Evolutionary conservation across 2,113 vertebrate species (phyloP), one percentile per base, ranked within the genome.

Genomic region (Apus apus): DNA sequence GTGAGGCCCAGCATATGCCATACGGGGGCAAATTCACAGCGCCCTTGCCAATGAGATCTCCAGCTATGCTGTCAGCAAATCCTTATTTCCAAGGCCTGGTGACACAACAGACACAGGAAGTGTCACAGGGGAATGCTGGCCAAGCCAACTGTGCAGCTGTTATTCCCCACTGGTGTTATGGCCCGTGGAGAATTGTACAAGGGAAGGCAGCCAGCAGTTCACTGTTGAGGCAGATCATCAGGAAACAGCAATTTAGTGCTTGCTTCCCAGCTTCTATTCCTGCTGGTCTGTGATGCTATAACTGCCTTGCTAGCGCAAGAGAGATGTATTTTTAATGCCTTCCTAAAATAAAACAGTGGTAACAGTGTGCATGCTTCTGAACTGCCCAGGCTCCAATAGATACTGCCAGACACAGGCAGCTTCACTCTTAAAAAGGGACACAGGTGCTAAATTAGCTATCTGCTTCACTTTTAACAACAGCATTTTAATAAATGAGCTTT

Each of bases 221-320:
- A 46, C 51, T 75, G 43, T 5, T 15, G 26, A 79, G 51, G 56
- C 54, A 71, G 53, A 75, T 34, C 26, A 60, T 38, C 30, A 75
- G 48, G 74, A 86, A 77, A 73, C 30, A 16, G 36, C 13, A 62
- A 67, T 40, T 0, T 7, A 51, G 58, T 0, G 0, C 27, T 26
- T 61, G 64, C 43, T 38, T 88, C 68, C n/a, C 79, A 85, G 58
- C 29, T 77, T 81, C 79, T 81, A 62, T 53, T 81, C 72, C 53
- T 67, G 54, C 48, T 53, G 4, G 1, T 36, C 58, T 73, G 48
- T 19, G 64, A 80, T 62, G 74, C 36, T 48, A 2, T 36, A 84
- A 46, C 46, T 57, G 78, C 45, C 36, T 29, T 6, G 40, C 57
- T 70, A n/a, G 67, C 2, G 2, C 36, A 40, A 46, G 45, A 53